Percentiles rank a stretch among this genome's conserved stretches.
Conservation (phyloP, 1,140 invertebrate genomes). For the Belonocnema kinseyi region DNA sequence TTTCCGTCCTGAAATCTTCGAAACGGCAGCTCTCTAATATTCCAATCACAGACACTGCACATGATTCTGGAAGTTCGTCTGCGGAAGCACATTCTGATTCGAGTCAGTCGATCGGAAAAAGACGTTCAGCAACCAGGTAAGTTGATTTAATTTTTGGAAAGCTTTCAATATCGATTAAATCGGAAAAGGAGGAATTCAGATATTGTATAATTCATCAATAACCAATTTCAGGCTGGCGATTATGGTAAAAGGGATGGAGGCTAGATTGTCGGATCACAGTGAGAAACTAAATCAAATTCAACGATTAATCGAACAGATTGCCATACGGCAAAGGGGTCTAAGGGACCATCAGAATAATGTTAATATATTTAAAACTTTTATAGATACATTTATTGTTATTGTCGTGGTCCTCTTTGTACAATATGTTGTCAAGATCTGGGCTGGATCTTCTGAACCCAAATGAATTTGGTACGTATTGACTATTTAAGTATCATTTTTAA, state of each 20-base stretch:
- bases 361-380: conserved; percentile 64
- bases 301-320: conserved; percentile 69
- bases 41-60: conserved; percentile 67
- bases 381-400: conserved; percentile 69
- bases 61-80: conserved; percentile 75
- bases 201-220: neutral
- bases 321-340: conserved; percentile 65
- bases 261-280: conserved; percentile 64
- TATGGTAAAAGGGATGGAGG: conserved; percentile 68
- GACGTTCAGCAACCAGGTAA: conserved; percentile 66
- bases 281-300: conserved; percentile 73
- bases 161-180: too few relatives aligned
- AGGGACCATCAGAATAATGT: conserved; percentile 63
- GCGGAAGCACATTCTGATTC: conserved; percentile 74
- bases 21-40: conserved; percentile 72
- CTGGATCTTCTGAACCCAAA: conserved; percentile 49
- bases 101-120: conserved; percentile 73
- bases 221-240: conserved; percentile 63
- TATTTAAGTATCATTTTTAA: neutral
- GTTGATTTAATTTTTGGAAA: conserved; percentile 25
- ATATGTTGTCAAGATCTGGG: conserved; percentile 68
- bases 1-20: conserved; percentile 73
- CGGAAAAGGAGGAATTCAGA: too few relatives aligned
- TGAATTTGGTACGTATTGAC: conserved; percentile 49
- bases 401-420: conserved; percentile 67